Evolutionary conservation across 30 jellyfish, hydroid and myxozoan species (phyloP), one percentile per base, ranked within the genome.

Genomic region (Catostylus mosaicus): DNA sequence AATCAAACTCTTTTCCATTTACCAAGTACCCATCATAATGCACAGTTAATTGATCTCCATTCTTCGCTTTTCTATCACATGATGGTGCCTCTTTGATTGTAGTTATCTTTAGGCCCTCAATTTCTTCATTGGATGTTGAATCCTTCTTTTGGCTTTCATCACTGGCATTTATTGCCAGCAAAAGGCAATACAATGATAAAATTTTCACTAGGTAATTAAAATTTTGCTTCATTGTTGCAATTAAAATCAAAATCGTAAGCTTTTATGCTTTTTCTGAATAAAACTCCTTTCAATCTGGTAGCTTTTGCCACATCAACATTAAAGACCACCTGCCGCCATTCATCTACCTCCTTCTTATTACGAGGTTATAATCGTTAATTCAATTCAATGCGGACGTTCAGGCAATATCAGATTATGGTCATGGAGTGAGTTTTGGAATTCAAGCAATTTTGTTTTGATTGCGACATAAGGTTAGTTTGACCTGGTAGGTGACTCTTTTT

Each of bases 11-110:
- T 67, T 80, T 81, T 35, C 88, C 95, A 73, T 61, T 90, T 54
- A 43, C 71, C 57, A 92, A 61, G 29, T 73, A 86, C 9, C 98
- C 98, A 60, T 81, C 67, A 64, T 92, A 92, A 77, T 92, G 98
- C 67, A 92, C 91, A 6, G 97, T 68, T 24, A 92, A 77, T 40
- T 70, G 47, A 43, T 92, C 98, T 32, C 92, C 96, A 65, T 64
- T 66, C 63, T 67, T 61, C 29, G 96, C 96, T 48, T 63, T 74
- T 50, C 92, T 86, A 26, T 67, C 59, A 51, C 97, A 88, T 20
- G 68, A 62, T 38, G 70, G 43, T 10, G 89, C 81, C 54, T 79
- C 74, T 73, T 88, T 88, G 11, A 78, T 64, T 2, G 77, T 78
- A n/a, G 29, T 72, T 19, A 72, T 46, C 71, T 72, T 72, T 24